These are phyloP conservation scores for Morelia viridis DNA, from an alignment of 2,797 vertebrate genomes.

Conservation along the genomic window DNA sequence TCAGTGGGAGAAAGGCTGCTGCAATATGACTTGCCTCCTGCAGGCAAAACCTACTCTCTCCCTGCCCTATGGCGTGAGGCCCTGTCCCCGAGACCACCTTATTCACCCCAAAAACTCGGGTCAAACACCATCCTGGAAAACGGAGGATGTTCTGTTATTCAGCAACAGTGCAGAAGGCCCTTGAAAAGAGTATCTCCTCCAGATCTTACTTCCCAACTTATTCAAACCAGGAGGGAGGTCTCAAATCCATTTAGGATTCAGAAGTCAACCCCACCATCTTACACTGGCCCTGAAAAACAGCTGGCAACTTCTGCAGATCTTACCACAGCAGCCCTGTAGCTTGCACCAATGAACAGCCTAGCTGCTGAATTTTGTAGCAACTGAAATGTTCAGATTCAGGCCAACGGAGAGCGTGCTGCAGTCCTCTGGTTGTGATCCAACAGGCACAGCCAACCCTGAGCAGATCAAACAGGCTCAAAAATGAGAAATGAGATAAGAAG, in stretches of 20 bases:
- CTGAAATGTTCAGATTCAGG: too few species aligned
- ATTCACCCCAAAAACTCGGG: neutral
- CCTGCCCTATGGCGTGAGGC: neutral
- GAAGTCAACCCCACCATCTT: neutral
- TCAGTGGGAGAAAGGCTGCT: neutral
- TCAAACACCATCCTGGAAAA: neutral
- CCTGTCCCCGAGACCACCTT: neutral
- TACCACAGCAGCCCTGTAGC: neutral
- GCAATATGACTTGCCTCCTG: neutral
- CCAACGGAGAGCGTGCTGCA: too few species aligned
- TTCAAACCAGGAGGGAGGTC: neutral
- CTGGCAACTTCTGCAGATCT: neutral
- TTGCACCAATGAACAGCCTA: neutral
- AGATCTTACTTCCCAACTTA: accelerated
- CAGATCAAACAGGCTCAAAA: too few species aligned
- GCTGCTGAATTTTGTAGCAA: neutral
- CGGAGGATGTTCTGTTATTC: neutral
- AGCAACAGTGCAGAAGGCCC: neutral
- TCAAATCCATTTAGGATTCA: neutral
- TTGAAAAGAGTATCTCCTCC: neutral
- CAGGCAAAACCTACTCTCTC: too few species aligned
- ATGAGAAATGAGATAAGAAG: neutral
- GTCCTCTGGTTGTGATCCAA: too few species aligned
- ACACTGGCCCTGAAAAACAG: neutral
- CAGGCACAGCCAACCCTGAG: too few species aligned